phyloP scores from a whole-genome alignment of 2,797 vertebrate species.

The Mormyrus proboscirostris region DNA sequence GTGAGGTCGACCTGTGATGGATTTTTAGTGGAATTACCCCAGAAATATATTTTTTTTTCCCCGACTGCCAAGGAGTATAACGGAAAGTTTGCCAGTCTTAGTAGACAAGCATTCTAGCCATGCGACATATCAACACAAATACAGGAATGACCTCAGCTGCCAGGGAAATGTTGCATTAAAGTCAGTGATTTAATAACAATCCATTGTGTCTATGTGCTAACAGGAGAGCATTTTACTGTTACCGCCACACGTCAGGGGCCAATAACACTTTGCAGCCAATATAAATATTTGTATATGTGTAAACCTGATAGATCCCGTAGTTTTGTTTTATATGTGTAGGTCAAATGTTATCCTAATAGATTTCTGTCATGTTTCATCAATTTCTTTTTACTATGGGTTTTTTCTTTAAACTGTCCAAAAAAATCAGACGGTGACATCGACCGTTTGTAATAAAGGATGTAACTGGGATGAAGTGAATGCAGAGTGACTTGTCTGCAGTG shows the following conservation, averaged over 20 bases:
- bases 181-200: neutral
- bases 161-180: neutral
- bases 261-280: neutral
- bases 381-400: neutral
- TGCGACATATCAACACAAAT: neutral
- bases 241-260: neutral
- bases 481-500: neutral
- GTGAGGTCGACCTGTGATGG: neutral
- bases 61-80: neutral
- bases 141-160: neutral
- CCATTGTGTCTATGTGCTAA: neutral
- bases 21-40: neutral
- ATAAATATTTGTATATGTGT: conserved; percentile 10
- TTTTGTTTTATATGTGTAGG: neutral
- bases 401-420: neutral
- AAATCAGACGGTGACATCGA: neutral
- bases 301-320: conserved; percentile 1
- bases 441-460: neutral
- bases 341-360: neutral
- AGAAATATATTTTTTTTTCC: neutral
- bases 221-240: neutral
- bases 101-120: neutral
- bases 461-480: neutral
- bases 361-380: neutral
- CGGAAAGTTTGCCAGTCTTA: neutral